Conservation (phyloP, 2,113 vertebrate species). For the Poeciliopsis prolifica region DNA sequence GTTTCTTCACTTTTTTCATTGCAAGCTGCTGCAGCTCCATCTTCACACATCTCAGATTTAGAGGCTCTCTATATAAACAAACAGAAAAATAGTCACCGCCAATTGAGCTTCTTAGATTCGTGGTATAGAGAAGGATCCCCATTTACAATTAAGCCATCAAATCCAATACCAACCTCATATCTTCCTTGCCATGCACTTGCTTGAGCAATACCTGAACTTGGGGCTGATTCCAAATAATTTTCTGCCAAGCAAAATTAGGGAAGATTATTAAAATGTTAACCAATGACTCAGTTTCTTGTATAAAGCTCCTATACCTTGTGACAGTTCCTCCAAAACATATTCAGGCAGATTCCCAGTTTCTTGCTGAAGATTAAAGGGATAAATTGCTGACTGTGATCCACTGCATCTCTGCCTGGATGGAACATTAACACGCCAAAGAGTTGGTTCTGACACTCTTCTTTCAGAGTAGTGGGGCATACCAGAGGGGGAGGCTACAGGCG, state of each 20-base stretch:
- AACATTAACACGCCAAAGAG: constrained; percentile 11
- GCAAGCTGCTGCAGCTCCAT: constrained; percentile 39
- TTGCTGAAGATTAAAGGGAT: neutral
- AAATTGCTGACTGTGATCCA: constrained; percentile 5
- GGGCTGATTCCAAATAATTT: neutral
- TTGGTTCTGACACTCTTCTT: constrained; percentile 69
- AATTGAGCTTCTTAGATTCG: neutral
- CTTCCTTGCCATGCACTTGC: neutral
- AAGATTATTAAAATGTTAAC: neutral
- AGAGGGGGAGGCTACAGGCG: constrained; percentile 41
- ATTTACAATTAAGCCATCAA: neutral
- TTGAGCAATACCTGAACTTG: constrained; percentile 26
- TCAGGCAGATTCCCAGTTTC: constrained; percentile 20
- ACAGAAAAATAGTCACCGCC: neutral
- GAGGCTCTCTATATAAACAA: constrained; percentile 33
- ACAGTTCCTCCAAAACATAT: constrained; percentile 59
- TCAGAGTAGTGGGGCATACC: constrained; percentile 2
- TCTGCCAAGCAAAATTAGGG: constrained; percentile 8
- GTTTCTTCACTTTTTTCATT: constrained; percentile 4
- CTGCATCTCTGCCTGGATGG: constrained; percentile 14
- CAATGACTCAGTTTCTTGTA: neutral
- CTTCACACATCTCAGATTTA: neutral
- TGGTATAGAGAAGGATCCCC: neutral
- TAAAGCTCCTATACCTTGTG: constrained; percentile 33
- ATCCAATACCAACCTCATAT: constrained; percentile 39